Conservation (phyloP, 2,888 invertebrate genomes). For the Drosophila mimica region DNA sequence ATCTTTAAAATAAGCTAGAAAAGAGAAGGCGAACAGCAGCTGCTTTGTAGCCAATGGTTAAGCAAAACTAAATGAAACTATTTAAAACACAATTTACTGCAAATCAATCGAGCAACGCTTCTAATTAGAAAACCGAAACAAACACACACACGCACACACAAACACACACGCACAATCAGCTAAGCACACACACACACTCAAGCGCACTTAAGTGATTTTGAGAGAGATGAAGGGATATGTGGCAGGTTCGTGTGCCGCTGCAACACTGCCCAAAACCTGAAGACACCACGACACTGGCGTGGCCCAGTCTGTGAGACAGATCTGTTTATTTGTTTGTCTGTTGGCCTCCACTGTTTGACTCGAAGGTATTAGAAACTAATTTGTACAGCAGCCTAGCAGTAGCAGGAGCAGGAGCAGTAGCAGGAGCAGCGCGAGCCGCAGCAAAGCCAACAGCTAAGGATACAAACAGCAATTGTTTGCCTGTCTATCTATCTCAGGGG, state of each 20-base stretch:
- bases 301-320: conserved; percentile 27
- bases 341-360: conserved; percentile 71
- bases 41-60: conserved; percentile 57
- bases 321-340: conserved; percentile 60
- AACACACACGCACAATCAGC: conserved; percentile 4
- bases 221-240: conserved; percentile 5
- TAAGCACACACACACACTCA: conserved; percentile 17
- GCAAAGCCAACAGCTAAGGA: conserved; percentile 48
- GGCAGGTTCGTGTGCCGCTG: conserved; percentile 32
- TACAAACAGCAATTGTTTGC: conserved; percentile 80
- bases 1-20: conserved; percentile 45
- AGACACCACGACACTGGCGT: conserved; percentile 11
- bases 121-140: conserved; percentile 66
- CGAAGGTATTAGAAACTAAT: conserved; percentile 82
- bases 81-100: conserved; percentile 76
- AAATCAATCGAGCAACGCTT: conserved; percentile 72
- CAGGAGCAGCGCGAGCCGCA: conserved; percentile 11
- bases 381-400: conserved; percentile 62
- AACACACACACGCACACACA: conserved; percentile 8
- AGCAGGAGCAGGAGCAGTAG: conserved; percentile 29
- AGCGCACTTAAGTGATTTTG: conserved; percentile 73
- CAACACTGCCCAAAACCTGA: conserved; percentile 14
- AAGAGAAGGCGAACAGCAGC: conserved; percentile 15
- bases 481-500: conserved; percentile 74
- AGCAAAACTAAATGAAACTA: conserved; percentile 69